phyloP scores from a whole-genome alignment of 2,888 invertebrate genomes.

The Petrolisthes cinctipes region DNA sequence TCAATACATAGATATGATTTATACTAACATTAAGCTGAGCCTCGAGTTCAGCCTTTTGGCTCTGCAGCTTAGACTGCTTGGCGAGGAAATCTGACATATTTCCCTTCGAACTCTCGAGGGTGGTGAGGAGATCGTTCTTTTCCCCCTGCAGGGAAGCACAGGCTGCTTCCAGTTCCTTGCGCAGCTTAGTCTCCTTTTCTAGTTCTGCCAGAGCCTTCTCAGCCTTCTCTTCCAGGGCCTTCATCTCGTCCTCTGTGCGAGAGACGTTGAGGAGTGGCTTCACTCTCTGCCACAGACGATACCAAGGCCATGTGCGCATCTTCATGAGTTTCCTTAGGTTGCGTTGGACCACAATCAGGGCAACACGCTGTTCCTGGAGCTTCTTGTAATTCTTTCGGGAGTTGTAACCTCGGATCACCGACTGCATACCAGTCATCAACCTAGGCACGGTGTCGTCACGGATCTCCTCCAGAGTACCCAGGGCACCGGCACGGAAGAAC shows the following conservation, averaged over 20 bases:
- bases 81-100: conserved; percentile 92
- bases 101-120: conserved; percentile 95
- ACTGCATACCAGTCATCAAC: conserved; percentile 98
- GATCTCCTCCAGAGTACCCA: conserved; percentile 99
- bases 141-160: conserved; percentile 93
- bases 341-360: conserved; percentile 97
- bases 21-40: conserved; percentile 79
- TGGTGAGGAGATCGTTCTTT: conserved; percentile 89
- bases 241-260: conserved; percentile 97
- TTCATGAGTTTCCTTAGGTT: conserved; percentile 99
- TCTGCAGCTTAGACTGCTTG: conserved; percentile 90
- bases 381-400: conserved; percentile 95
- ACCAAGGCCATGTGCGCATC: conserved; percentile 99
- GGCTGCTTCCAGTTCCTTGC: conserved; percentile 95
- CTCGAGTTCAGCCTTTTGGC: conserved; percentile 97
- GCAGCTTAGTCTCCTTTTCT: conserved; percentile 94
- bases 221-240: conserved; percentile 87
- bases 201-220: conserved; percentile 93
- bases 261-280: conserved; percentile 99
- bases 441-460: conserved; percentile 99
- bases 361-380: conserved; percentile 96
- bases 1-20: background rate
- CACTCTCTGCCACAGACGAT: conserved; percentile 99
- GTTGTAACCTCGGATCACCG: conserved; percentile 93
- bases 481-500: conserved; percentile 99